Evolutionary conservation across 1,140 invertebrate genomes (phyloP), one percentile per base, ranked within the genome.

Genomic region (Uloborus diversus): DNA sequence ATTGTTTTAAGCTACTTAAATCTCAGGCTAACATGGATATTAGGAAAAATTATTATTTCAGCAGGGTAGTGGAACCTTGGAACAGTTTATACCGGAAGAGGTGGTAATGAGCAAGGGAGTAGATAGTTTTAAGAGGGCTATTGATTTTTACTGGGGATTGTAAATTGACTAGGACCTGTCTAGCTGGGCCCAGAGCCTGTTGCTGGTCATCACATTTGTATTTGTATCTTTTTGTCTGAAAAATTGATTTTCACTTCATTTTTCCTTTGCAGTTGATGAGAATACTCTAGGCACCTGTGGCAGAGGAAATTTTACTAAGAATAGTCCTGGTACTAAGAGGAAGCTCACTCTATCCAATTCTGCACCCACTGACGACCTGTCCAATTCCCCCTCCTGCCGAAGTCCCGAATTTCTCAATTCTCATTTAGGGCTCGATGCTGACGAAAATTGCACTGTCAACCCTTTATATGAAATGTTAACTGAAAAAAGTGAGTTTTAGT

Each of bases 381-480:
- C 57, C 25, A 75, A 64, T 53, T 75, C 71, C 30, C 30, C 64
- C 9, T 65, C 61, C 57, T 66, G 73, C n/a, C 49, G 33, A 5
- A 78, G 73, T 78, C 73, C 61, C 14, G 73, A 78, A 28, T 25
- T 78, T 5, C 35, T 78, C 5, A 65, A 65, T 65, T 64, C 73
- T 20, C 73, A 78, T 42, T 66, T 66, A 13, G 30, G 23, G 9
- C 9, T 64, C 9, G 59, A 62, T 51, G 53, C 32, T 64, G 73
- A 78, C 14, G 73, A 78, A 28, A 57, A 66, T 37, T 65, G 61
- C 23, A 49, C 66, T 23, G 79, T 80, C 28, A 80, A 80, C 42
- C 79, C 79, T 11, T 13, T 80, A 3, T 80, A 80, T 73, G 79
- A 80, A 57, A 80, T 80, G 69, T 27, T 73, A 56, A 80, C 49